These are phyloP conservation scores for Griposia aprilina DNA, from an alignment of 2,888 invertebrate genomes.

Conservation along the genomic window DNA sequence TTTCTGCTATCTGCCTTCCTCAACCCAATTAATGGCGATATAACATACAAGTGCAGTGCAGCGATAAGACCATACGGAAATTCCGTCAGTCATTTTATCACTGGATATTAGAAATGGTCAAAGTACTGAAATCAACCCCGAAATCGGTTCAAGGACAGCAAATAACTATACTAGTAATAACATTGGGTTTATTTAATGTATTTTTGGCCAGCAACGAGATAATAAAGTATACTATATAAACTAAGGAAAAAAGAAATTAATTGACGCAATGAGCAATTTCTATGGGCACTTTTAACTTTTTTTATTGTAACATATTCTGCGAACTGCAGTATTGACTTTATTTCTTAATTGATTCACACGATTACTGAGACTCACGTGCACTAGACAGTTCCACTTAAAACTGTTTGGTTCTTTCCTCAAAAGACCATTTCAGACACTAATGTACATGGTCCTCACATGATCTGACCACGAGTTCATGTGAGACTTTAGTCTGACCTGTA, in stretches of 20 bases:
- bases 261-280: background rate
- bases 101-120: background rate
- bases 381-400: too few relatives aligned
- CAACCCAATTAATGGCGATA: background rate
- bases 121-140: background rate
- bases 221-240: background rate
- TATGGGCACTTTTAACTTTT: background rate
- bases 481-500: background rate
- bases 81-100: background rate
- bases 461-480: too few relatives aligned
- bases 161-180: too few relatives aligned
- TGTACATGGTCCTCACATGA: too few relatives aligned
- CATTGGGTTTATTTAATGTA: fast-evolving
- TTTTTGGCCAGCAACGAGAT: background rate
- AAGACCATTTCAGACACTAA: background rate
- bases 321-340: background rate
- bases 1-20: background rate
- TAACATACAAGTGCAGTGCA: background rate
- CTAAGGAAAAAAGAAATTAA: background rate
- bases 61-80: background rate
- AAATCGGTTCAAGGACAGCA: background rate
- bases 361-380: too few relatives aligned
- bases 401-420: background rate
- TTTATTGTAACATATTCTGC: background rate
- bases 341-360: too few relatives aligned